Evolutionary conservation across 2,888 invertebrate species (phyloP), one percentile per base, ranked within the genome.

Genomic region (Drosophila hamatofila): DNA sequence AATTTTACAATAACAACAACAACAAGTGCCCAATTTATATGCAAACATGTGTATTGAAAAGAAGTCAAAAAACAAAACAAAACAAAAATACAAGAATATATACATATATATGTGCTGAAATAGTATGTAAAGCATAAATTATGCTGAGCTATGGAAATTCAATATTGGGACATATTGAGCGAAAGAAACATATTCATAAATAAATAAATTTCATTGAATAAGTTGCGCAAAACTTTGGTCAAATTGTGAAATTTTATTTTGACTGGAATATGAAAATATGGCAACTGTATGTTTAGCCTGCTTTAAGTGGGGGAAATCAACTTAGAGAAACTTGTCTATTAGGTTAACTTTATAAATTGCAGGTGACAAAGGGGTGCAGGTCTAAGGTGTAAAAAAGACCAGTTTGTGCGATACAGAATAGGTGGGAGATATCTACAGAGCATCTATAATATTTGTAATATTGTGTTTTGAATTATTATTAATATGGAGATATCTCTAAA

Each of bases 21-120:
- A 23, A 23, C 48, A 72, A 70, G 18, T 63, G 71, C 33, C 37
- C 37, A 71, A 69, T 61, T 54, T 71, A 57, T 56, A 62, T 35
- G 59, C 41, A 59, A 59, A 46, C 46, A 72, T 74, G 48, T 57
- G 42, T 35, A 51, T 60, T 54, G 57, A 69, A 69, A 35, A 39
- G 2, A 49, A 54, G 21, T 27, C 42, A 14, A 48, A 12, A 25
- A 37, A 18, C 4, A 21, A 41, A 21, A 39, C 2, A 6, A 21
- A 12, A 21, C 18, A 5, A 14, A 21, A 42, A 23, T 23, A 44
- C 23, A 44, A 16, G 23, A 14, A 52, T 52, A 44, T 42, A 23
- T 16, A 23, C 16, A 8, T n/a, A 48, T 46, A n/a, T 7, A 6
- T 33, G 3, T 33, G 3, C 35, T 35, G 16, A 21, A 30, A 33